Evolutionary conservation across 2,113 vertebrate genomes (phyloP).

Genomic region (Pelusios castaneus): DNA sequence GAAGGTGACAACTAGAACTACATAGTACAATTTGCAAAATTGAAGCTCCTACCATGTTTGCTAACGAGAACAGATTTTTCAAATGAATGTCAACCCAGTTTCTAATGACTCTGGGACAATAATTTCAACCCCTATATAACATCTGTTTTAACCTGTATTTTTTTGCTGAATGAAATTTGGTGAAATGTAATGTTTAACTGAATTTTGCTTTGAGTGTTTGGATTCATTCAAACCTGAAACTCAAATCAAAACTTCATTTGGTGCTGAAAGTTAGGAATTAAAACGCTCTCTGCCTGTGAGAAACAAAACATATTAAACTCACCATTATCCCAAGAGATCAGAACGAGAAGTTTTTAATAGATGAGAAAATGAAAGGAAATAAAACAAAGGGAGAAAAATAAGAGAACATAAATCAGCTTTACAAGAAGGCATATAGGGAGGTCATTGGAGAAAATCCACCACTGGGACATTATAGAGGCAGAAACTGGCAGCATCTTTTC

Average conservation of each 20-base stretch:
- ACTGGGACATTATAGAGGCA: background rate
- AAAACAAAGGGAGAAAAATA: background rate
- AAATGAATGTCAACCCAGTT: background rate
- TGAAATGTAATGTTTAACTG: background rate
- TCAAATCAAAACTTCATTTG: background rate
- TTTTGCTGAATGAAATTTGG: background rate
- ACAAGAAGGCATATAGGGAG: background rate
- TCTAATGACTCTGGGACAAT: background rate
- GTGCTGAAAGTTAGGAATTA: background rate
- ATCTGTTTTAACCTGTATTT: background rate
- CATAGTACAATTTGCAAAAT: background rate
- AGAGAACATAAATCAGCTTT: background rate
- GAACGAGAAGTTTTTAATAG: background rate
- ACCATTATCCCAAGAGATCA: background rate
- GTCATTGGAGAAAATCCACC: background rate
- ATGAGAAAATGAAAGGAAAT: background rate
- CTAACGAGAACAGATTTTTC: background rate
- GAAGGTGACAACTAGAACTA: background rate
- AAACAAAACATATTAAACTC: background rate
- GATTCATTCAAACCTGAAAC: background rate
- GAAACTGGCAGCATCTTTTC: background rate
- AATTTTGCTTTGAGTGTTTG: background rate
- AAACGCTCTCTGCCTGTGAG: background rate
- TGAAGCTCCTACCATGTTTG: background rate
- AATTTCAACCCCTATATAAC: background rate